Evolutionary conservation across 2,113 vertebrate genomes (phyloP).

Genomic region (Jaculus jaculus): DNA sequence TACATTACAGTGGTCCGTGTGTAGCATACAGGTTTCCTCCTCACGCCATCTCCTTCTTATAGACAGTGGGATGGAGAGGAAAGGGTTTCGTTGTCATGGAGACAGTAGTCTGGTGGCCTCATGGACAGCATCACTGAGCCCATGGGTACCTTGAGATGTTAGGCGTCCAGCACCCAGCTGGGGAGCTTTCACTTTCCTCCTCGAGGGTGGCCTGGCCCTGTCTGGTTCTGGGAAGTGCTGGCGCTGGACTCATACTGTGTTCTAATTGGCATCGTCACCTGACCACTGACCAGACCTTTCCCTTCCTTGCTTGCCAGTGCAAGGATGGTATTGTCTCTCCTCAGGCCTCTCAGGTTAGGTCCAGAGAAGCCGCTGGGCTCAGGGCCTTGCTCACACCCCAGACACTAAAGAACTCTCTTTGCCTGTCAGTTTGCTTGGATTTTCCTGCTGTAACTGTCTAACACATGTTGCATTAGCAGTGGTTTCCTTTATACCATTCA

Average conservation of each 20-base stretch:
- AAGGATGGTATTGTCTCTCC: too few species aligned
- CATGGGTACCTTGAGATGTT: neutral
- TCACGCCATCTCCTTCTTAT: neutral
- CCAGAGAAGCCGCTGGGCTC: neutral
- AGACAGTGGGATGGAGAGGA: neutral
- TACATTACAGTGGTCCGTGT: neutral
- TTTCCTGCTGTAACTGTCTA: neutral
- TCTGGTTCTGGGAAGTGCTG: neutral
- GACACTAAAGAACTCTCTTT: neutral
- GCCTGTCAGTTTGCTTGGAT: neutral
- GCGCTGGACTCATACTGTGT: neutral
- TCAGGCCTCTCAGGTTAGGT: neutral
- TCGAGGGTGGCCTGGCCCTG: neutral
- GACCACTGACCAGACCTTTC: neutral
- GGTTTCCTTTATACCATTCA: neutral
- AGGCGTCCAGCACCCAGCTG: neutral
- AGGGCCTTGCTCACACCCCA: neutral
- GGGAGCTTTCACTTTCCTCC: neutral
- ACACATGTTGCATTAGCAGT: slow-evolving; percentile 8
- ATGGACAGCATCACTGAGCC: neutral
- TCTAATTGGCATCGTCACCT: neutral
- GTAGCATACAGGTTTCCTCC: neutral
- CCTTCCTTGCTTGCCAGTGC: too few species aligned
- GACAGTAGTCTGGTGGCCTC: neutral
- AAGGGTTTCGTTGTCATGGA: neutral